Conservation (phyloP, 2,113 vertebrate genomes). For the Sinocyclocheilus anophthalmus region DNA sequence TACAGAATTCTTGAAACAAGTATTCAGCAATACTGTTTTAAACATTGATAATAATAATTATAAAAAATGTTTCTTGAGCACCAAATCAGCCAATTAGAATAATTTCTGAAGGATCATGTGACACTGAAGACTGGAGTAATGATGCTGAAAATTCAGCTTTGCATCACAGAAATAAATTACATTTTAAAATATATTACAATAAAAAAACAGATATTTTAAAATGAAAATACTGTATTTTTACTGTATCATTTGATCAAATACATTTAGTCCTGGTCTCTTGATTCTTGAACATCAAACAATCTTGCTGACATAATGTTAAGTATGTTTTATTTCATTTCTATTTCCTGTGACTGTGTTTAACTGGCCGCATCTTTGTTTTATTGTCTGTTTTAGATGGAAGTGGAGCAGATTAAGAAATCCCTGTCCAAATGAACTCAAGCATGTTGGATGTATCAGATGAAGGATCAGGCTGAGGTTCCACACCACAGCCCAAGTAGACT, state of each 20-base stretch:
- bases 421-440: slow-evolving; percentile 87
- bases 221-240: too few species aligned
- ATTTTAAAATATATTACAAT: too few species aligned
- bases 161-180: too few species aligned
- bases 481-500: slow-evolving; percentile 85
- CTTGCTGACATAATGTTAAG: too few species aligned
- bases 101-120: not conserved
- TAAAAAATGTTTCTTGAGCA: not conserved
- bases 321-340: not conserved
- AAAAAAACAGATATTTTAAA: too few species aligned
- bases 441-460: slow-evolving; percentile 68
- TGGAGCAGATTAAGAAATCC: slow-evolving; percentile 96
- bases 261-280: too few species aligned
- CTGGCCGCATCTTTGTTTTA: not conserved
- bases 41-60: too few species aligned
- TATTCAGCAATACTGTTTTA: too few species aligned
- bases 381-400: slow-evolving; percentile 85
- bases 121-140: not conserved
- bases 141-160: too few species aligned
- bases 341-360: not conserved
- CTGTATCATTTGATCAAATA: too few species aligned
- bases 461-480: slow-evolving; percentile 76
- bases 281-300: too few species aligned
- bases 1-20: too few species aligned
- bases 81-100: not conserved